Evolutionary conservation across 2,113 vertebrate genomes (phyloP), one percentile per base, ranked within the genome.

Genomic region (Pseudorasbora parva): DNA sequence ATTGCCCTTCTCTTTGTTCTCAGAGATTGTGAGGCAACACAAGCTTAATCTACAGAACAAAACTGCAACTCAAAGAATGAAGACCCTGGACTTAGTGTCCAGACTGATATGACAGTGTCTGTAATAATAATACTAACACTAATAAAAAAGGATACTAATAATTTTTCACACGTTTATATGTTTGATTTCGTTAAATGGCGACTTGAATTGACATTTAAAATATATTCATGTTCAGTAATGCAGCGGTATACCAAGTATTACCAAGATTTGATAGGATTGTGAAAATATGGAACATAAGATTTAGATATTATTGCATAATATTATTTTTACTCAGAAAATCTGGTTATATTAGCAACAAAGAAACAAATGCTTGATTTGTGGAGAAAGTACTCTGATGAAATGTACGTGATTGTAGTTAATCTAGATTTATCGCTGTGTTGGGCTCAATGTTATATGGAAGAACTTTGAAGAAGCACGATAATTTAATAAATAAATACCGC

Each of bases 41-140:
- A 66, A 64, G 43, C 77, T 47, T 79, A 27, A 78, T 45, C 78
- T 80, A 80, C 43, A 56, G 12, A 81, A 69, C 78, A 54, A 51
- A 81, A n/a, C 25, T 62, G 41, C 59, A 51, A 15, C 41, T 47
- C 33, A 62, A 17, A 27, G n/a, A 62, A 78, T 43, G n/a, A 43
- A 23, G 59, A 79, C 15, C 17, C 4, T 23, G 21, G 41, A 71
- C 14, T 8, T 21, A 19, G 30, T 11, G 25, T 51, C 14, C 25
- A 30, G 72, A 30, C 72, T 51, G 23, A 74, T 49, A 27, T 27
- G 23, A 25, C 72, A 2, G 15, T 51, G 72, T 5, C 72, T 30
- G 25, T 30, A 19, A 54, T 19, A 74, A 23, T 15, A 54, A 19
- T 7, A 19, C 4, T 37, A 37, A 4, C 5, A 37, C 0, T 37